phyloP scores from a whole-genome alignment of 2,797 vertebrate genomes.

The Molossus molossus region DNA sequence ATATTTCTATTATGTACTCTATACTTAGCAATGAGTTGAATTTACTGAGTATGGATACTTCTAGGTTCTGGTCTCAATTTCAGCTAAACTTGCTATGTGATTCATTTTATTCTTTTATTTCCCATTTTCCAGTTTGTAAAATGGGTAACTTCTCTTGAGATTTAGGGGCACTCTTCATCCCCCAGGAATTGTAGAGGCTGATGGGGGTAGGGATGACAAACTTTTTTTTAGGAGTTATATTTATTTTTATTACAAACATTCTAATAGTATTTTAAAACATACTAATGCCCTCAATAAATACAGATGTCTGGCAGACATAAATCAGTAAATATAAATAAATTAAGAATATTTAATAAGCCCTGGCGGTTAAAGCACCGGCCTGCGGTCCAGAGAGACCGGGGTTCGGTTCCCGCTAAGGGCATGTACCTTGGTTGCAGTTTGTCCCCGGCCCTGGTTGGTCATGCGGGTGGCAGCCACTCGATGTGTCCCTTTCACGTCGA shows the following conservation, averaged over 20 bases:
- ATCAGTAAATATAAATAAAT: not conserved
- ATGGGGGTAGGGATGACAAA: not conserved
- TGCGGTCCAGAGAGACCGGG: too few species aligned
- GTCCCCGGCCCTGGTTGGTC: too few species aligned
- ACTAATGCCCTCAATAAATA: not conserved
- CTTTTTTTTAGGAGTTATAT: too few species aligned
- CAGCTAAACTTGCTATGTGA: not conserved
- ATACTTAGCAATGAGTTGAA: not conserved
- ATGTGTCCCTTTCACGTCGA: too few species aligned
- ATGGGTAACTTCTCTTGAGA: not conserved
- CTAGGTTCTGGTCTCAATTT: not conserved
- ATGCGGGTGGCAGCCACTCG: too few species aligned
- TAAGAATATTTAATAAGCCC: not conserved
- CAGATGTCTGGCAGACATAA: not conserved
- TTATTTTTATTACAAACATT: too few species aligned
- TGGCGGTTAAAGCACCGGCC: too few species aligned
- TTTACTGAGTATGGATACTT: not conserved
- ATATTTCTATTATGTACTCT: not conserved
- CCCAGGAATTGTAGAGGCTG: not conserved
- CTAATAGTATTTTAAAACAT: not conserved
- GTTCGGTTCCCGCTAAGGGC: too few species aligned
- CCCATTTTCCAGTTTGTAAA: not conserved
- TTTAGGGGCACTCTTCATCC: not conserved
- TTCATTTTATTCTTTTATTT: not conserved
- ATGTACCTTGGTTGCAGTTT: too few species aligned